Base-by-base conservation (phyloP, 1,140 invertebrate genomes). In the Eurosta solidaginis region DNA sequence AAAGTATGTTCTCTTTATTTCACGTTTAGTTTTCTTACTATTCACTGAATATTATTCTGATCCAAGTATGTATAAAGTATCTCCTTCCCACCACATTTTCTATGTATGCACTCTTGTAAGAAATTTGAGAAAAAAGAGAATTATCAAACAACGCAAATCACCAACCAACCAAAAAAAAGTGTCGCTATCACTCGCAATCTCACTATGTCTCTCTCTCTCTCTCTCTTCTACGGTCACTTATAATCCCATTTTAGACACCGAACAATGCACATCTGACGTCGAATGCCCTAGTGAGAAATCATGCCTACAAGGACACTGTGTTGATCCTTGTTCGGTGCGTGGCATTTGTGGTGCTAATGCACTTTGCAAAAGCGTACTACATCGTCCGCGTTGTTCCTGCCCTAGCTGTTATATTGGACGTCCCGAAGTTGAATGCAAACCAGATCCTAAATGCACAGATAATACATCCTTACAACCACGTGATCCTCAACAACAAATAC, bases 261-360 rank as follows among this genome's bases (percentile, higher is more conserved):
- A 86, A 90, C 93, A 96, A 92, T 97, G 96, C 90, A 93, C 93
- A 89, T 93, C 92, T 88, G 95, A 97, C 91, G 91, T 92, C 90
- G 95, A 96, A 89, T 97, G 96, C 90, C 92, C 95, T 79, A 93
- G 93, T 89, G 95, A 96, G 89, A 95, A 95, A 90, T 94, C 95
- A 86, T 97, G 96, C 91, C 92, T 96, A 88, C 93, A 94, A 89
- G 91, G 92, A 85, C 90, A 93, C 88, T 97, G 96, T 89, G 91
- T 95, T 88, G 95, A 97, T 89, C 96, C 95, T 80, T 97, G 96
- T 90, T 93, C 92, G 82, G 90, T 96, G 81, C 92, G 94, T 81
- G 95, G 93, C 81, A 94, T 94, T 78, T 97, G 96, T 88, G 96
- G 96, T 79, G 91, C 93, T 81, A 96, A 97, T 89, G 96, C 96